Conservation (phyloP, 2,888 invertebrate genomes). For the Eudemis profundana region DNA sequence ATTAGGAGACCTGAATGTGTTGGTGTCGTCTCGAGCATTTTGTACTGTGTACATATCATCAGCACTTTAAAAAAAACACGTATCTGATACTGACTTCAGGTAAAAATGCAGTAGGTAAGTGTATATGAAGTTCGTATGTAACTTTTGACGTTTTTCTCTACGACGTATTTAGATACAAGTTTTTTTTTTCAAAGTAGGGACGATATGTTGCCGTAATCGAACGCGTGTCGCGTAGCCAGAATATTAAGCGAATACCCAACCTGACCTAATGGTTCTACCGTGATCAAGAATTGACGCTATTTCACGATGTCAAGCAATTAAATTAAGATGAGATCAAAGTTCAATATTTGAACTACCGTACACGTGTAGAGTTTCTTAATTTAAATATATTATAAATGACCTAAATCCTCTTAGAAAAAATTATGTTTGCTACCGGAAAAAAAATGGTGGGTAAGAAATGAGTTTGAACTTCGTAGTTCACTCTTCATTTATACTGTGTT, state of each 20-base stretch:
- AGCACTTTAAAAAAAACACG: no score
- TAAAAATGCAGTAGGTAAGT: no score
- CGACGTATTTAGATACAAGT: no score
- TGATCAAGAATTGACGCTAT: not conserved
- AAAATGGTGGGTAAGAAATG: no score
- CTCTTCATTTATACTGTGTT: no score
- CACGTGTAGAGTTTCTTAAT: not conserved
- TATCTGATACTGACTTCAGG: no score
- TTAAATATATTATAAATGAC: not conserved
- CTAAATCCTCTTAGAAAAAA: not conserved
- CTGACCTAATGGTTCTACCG: no score
- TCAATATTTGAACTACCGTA: not conserved
- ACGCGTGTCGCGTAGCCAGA: conserved; percentile 10
- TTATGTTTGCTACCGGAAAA: no score
- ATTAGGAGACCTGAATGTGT: conserved; percentile 15
- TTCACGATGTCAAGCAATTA: conserved; percentile 15
- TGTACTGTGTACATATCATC: conserved; percentile 4
- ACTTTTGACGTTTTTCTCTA: no score
- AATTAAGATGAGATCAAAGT: conserved; percentile 12
- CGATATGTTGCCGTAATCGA: conserved; percentile 15
- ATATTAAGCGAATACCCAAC: conserved; percentile 5
- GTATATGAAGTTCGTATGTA: no score
- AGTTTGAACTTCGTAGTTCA: no score
- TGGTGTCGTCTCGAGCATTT: not conserved
- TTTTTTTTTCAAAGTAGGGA: no score